These are phyloP conservation scores for Agrochola circellaris DNA, from an alignment of 2,888 invertebrate species.

Conservation along the genomic window DNA sequence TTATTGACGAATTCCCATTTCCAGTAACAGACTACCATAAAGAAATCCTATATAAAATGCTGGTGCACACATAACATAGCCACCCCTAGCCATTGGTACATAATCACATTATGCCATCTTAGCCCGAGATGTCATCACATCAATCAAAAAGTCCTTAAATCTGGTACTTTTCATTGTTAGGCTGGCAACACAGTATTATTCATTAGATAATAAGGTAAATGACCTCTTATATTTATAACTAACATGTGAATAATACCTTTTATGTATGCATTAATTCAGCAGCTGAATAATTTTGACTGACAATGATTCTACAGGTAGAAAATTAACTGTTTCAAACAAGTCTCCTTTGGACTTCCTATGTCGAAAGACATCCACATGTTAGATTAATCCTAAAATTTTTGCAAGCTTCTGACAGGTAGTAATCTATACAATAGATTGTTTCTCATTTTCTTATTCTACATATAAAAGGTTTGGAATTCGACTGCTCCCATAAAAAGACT, in stretches of 20 bases:
- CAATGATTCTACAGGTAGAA: neutral
- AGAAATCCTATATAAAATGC: no score
- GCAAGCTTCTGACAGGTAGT: neutral
- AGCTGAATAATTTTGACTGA: neutral
- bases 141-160: constrained; percentile 1
- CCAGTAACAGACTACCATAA: neutral
- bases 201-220: constrained; percentile 40
- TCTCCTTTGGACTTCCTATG: neutral
- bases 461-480: constrained; percentile 14
- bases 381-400: neutral
- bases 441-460: neutral
- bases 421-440: neutral
- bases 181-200: constrained; percentile 39
- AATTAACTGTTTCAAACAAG: neutral
- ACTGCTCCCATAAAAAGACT: neutral
- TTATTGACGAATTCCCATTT: neutral
- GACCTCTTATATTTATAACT: constrained; percentile 39
- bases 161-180: neutral
- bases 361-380: neutral
- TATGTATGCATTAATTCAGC: constrained; percentile 11
- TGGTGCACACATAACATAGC: neutral
- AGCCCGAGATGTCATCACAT: neutral
- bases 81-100: neutral
- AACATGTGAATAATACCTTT: constrained; percentile 18
- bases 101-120: neutral